phyloP scores from a whole-genome alignment of 30 jellyfish, hydroid and myxozoan genomes.

The Catostylus mosaicus region DNA sequence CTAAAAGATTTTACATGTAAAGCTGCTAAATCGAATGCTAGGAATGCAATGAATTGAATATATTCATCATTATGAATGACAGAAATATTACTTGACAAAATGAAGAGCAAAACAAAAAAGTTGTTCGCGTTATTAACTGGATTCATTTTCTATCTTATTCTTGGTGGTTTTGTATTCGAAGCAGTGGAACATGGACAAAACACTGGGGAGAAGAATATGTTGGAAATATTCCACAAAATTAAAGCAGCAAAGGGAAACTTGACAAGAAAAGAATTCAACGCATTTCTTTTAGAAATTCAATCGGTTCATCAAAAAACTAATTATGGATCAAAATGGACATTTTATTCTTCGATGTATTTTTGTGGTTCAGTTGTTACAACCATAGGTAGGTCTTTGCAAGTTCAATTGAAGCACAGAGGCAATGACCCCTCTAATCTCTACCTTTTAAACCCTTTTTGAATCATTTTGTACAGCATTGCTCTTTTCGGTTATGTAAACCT shows the following conservation, averaged over 20 bases:
- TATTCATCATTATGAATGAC: too few species aligned
- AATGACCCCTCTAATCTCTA: too few species aligned
- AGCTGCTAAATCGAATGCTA: too few species aligned
- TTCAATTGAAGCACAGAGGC: too few species aligned
- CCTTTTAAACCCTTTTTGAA: too few species aligned
- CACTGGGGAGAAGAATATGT: conserved; percentile 19
- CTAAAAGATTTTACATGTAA: too few species aligned
- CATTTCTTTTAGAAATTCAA: conserved; percentile 25
- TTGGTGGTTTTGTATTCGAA: conserved; percentile 60
- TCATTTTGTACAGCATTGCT: too few species aligned
- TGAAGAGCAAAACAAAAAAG: conserved; percentile 29
- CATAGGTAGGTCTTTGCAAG: conserved; percentile 71
- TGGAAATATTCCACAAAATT: neutral
- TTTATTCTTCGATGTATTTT: conserved; percentile 66
- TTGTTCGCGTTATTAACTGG: conserved; percentile 31
- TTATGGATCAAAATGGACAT: conserved; percentile 69
- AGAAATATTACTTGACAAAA: neutral
- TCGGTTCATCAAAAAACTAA: neutral
- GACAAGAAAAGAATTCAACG: conserved; percentile 43
- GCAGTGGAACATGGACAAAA: conserved; percentile 33
- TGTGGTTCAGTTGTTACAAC: conserved; percentile 84
- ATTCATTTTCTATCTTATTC: conserved; percentile 26
- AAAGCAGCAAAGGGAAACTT: conserved; percentile 27
- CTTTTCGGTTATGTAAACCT: too few species aligned
- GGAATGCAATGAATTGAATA: too few species aligned